Evolutionary conservation across 2,797 vertebrate species (phyloP).

Genomic region (Notolabrus celidotus): DNA sequence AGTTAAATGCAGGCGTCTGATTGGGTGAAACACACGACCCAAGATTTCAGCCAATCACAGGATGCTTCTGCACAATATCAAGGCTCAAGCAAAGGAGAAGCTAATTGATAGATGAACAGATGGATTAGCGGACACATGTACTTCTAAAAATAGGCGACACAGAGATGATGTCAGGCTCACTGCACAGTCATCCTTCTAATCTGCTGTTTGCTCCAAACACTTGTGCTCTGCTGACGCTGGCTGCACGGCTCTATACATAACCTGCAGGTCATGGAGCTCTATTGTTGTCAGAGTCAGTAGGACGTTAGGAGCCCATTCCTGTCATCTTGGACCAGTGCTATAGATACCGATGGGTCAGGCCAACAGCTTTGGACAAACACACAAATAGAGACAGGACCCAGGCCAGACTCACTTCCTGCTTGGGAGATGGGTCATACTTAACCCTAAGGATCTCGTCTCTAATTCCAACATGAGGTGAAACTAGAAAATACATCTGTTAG

Average conservation of each 20-base stretch:
- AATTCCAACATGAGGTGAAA: slow-evolving; percentile 50
- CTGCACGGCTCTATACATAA: slow-evolving; percentile 77
- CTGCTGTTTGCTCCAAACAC: slow-evolving; percentile 43
- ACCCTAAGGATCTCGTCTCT: slow-evolving; percentile 19
- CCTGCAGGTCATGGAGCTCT: slow-evolving; percentile 64
- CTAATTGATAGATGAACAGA: slow-evolving; percentile 31
- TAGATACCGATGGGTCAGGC: slow-evolving; percentile 79
- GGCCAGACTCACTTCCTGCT: slow-evolving; percentile 42
- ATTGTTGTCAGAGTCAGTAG: slow-evolving; percentile 71
- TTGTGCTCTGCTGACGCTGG: slow-evolving; percentile 20
- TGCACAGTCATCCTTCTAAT: slow-evolving; percentile 57
- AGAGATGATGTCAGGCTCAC: slow-evolving; percentile 39
- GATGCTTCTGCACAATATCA: not conserved
- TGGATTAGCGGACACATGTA: slow-evolving; percentile 42
- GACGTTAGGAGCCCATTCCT: slow-evolving; percentile 65
- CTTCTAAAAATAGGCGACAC: slow-evolving; percentile 51
- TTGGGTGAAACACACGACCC: not conserved
- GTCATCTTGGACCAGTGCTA: slow-evolving; percentile 70
- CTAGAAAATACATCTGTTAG: slow-evolving; percentile 47
- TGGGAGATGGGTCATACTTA: slow-evolving; percentile 28
- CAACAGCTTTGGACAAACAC: slow-evolving; percentile 56
- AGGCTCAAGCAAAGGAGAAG: slow-evolving; percentile 1
- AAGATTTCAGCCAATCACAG: not conserved
- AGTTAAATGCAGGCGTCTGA: not conserved
- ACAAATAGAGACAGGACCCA: slow-evolving; percentile 67